phyloP scores from a whole-genome alignment of 2,113 vertebrate species.

The Ptilorrhoa leucosticta region DNA sequence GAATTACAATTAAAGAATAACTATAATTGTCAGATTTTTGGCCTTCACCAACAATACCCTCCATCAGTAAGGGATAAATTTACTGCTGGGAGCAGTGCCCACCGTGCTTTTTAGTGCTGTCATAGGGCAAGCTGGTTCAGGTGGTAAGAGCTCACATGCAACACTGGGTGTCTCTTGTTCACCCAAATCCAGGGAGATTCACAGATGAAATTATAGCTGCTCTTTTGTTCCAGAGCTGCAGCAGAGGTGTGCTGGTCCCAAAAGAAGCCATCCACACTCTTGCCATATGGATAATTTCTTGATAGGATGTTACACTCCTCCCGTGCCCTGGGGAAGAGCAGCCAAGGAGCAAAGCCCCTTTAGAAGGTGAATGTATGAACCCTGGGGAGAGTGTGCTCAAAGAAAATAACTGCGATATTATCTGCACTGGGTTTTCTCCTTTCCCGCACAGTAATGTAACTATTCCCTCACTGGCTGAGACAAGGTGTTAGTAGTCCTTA shows the following conservation, averaged over 20 bases:
- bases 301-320: neutral
- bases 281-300: neutral
- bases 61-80: neutral
- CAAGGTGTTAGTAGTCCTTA: neutral
- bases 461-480: neutral
- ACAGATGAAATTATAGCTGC: neutral
- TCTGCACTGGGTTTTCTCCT: neutral
- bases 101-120: neutral
- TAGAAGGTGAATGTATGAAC: neutral
- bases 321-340: neutral
- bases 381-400: neutral
- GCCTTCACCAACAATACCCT: neutral
- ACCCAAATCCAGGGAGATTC: neutral
- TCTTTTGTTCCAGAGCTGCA: neutral
- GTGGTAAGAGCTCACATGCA: neutral
- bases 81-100: neutral
- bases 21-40: slow-evolving; percentile 5
- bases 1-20: slow-evolving; percentile 17
- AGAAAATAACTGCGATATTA: neutral
- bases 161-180: neutral
- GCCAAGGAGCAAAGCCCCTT: neutral
- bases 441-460: neutral
- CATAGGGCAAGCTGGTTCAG: neutral
- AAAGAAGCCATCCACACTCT: neutral
- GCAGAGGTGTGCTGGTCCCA: neutral